Percentiles rank a stretch among this genome's conserved stretches.
These are phyloP conservation scores for Diploptera punctata DNA, from an alignment of 2,888 invertebrate genomes.

Conservation along the genomic window DNA sequence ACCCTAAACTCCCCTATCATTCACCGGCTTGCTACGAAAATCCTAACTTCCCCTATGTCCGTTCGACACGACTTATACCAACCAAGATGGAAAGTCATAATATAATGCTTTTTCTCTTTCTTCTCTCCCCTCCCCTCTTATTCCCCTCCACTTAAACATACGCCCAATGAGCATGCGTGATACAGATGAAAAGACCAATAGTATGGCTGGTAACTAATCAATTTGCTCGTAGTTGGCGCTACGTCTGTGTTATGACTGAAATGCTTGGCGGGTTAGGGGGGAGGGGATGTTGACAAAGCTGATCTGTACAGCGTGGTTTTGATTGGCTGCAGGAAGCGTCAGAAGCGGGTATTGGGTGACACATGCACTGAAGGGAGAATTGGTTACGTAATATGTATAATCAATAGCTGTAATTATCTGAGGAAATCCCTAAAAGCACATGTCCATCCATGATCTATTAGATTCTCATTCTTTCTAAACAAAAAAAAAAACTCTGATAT, in stretches of 20 bases:
- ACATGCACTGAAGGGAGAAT: constrained; percentile 1
- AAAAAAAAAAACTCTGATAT: not conserved
- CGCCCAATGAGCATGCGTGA: constrained; percentile 39
- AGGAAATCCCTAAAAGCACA: constrained; percentile 24
- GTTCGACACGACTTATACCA: not conserved
- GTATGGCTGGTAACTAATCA: constrained; percentile 19
- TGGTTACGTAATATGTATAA: constrained; percentile 35
- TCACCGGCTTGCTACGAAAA: constrained; percentile 35
- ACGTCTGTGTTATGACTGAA: constrained; percentile 8
- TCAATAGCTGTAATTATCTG: constrained; percentile 32
- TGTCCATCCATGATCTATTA: not conserved
- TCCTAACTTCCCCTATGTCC: constrained; percentile 13
- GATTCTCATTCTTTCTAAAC: not conserved
- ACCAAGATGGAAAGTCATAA: constrained; percentile 14
- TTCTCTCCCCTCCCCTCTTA: not conserved
- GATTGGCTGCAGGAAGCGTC: constrained; percentile 38
- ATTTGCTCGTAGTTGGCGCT: constrained; percentile 28
- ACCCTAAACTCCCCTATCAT: constrained; percentile 42
- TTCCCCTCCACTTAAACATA: not conserved
- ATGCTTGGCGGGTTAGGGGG: constrained; percentile 21
- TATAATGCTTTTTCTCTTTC: constrained; percentile 17
- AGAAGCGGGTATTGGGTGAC: constrained; percentile 20
- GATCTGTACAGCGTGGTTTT: constrained; percentile 32
- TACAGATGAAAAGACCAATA: constrained; percentile 33
- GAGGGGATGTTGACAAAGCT: constrained; percentile 38